phyloP scores from a whole-genome alignment of 2,888 invertebrate genomes.

The Idaea straminata region DNA sequence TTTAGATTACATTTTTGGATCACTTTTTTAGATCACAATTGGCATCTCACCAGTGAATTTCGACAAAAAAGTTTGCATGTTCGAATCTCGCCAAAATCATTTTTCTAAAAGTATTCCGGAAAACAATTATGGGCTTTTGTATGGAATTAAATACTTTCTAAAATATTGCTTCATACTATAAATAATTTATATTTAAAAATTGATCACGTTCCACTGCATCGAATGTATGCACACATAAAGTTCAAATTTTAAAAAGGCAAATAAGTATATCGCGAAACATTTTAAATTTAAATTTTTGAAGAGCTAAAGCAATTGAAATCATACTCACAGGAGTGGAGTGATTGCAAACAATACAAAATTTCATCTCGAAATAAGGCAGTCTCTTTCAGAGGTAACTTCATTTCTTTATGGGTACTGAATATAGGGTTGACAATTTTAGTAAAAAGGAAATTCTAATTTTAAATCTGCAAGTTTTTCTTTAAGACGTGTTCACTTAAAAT shows the following conservation, averaged over 20 bases:
- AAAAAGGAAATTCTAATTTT: not conserved
- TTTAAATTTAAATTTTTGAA: not conserved
- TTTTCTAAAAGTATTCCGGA: too few species aligned
- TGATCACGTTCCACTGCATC: not conserved
- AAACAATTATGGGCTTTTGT: too few species aligned
- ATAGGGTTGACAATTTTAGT: conserved; percentile 2
- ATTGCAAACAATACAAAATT: conserved; percentile 16
- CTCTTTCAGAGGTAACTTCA: conserved; percentile 13
- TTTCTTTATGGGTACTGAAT: conserved; percentile 13
- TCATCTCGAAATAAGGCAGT: conserved; percentile 20
- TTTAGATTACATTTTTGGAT: too few species aligned
- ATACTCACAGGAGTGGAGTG: conserved; percentile 8
- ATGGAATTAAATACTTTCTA: not conserved
- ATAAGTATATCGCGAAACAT: not conserved
- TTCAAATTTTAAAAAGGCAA: not conserved
- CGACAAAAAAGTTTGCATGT: too few species aligned
- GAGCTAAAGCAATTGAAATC: conserved; percentile 1
- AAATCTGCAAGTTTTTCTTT: too few species aligned
- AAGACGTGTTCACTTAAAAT: too few species aligned
- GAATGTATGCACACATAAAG: not conserved
- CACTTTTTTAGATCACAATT: too few species aligned
- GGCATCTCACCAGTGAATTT: too few species aligned
- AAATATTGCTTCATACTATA: not conserved
- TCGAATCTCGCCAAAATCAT: too few species aligned
- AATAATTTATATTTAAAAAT: not conserved